Evolutionary conservation across 2,888 invertebrate genomes (phyloP).

Genomic region (Ormyrus thymus): DNA sequence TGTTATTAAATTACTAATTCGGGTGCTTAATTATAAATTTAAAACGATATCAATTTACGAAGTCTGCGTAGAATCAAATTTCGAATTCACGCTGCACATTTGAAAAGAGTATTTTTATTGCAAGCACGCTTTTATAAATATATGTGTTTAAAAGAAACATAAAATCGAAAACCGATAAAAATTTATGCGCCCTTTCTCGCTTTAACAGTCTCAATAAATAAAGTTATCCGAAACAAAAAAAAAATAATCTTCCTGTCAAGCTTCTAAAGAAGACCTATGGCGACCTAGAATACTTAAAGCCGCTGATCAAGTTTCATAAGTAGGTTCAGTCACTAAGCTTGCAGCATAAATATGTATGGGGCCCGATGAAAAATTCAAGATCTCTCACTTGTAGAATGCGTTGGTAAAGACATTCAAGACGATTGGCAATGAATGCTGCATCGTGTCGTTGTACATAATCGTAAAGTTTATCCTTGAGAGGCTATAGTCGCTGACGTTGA

Average conservation of each 20-base stretch:
- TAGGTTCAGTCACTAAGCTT: conserved; percentile 12
- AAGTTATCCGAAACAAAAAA: too few relatives aligned
- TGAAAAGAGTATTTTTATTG: too few relatives aligned
- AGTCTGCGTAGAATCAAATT: too few relatives aligned
- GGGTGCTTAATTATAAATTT: neutral
- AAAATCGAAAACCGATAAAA: too few relatives aligned
- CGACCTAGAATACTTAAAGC: neutral
- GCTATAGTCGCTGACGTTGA: conserved; percentile 78
- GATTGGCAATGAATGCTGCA: conserved; percentile 86
- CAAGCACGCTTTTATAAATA: too few relatives aligned
- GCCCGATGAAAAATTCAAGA: conserved; percentile 19
- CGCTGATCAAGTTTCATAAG: conserved; percentile 10
- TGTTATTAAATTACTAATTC: too few relatives aligned
- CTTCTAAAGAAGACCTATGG: neutral
- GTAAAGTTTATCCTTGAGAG: conserved; percentile 77
- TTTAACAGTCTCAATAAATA: too few relatives aligned
- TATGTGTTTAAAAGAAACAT: too few relatives aligned
- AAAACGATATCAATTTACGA: neutral
- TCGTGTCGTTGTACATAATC: conserved; percentile 86
- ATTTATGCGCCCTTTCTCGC: too few relatives aligned
- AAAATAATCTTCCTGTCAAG: neutral
- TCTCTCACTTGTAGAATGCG: conserved; percentile 80
- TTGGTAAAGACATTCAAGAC: conserved; percentile 84
- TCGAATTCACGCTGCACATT: too few relatives aligned
- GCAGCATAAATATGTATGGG: neutral